These are phyloP conservation scores for Pachypsylla venusta DNA, from an alignment of 1,140 invertebrate genomes.

Conservation along the genomic window DNA sequence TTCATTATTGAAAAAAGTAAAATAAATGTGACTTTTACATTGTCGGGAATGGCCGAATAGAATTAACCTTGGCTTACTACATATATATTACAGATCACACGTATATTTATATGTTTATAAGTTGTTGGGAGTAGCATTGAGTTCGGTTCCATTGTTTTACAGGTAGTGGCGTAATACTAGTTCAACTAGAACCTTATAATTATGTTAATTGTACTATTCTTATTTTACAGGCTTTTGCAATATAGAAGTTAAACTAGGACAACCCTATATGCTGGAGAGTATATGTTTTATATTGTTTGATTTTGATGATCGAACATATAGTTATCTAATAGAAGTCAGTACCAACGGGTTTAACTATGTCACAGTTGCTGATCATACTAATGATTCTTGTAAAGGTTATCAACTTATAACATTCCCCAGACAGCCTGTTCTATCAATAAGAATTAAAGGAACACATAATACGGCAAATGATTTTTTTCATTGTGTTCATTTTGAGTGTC, in stretches of 20 bases:
- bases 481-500: conserved; percentile 94
- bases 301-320: conserved; percentile 87
- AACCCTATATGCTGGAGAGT: conserved; percentile 85
- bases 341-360: conserved; percentile 83
- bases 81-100: too few relatives aligned
- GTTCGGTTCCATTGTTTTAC: too few relatives aligned
- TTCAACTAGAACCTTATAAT: too few relatives aligned
- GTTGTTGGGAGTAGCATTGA: too few relatives aligned
- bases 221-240: too few relatives aligned
- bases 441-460: conserved; percentile 87
- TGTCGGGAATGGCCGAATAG: too few relatives aligned
- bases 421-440: conserved; percentile 79
- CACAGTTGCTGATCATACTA: conserved; percentile 60
- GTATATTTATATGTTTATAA: too few relatives aligned
- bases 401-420: conserved; percentile 70
- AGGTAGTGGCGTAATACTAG: conserved; percentile 83
- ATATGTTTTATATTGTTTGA: conserved; percentile 92
- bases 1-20: too few relatives aligned
- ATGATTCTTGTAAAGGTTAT: conserved; percentile 71
- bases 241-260: too few relatives aligned
- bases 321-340: conserved; percentile 91
- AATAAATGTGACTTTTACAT: too few relatives aligned
- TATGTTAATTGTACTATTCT: too few relatives aligned
- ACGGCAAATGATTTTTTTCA: conserved; percentile 98
- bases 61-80: too few relatives aligned